Evolutionary conservation across 1,140 invertebrate species (phyloP).

Genomic region (Caenorhabditis brenneri): DNA sequence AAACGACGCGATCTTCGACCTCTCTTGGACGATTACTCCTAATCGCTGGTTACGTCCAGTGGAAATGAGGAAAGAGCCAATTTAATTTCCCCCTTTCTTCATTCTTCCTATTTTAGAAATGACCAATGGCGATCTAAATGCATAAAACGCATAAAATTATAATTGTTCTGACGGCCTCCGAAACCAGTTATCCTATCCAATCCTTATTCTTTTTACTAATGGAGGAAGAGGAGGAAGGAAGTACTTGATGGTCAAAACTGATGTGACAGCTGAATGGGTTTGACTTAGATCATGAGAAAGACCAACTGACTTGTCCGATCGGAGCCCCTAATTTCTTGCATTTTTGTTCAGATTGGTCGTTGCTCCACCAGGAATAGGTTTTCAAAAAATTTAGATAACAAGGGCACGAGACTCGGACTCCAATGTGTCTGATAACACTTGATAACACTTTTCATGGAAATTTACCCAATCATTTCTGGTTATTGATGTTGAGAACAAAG

Average conservation of each 20-base stretch:
- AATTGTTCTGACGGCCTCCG: background rate
- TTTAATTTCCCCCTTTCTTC: background rate
- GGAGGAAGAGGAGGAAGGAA: background rate
- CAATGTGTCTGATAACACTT: background rate
- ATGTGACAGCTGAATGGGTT: slow-evolving; percentile 1
- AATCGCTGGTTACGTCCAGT: background rate
- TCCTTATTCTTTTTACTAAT: background rate
- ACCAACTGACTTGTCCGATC: background rate
- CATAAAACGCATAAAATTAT: slow-evolving; percentile 31
- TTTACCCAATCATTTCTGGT: background rate
- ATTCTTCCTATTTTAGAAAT: background rate
- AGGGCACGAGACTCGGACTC: background rate
- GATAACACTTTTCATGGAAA: background rate
- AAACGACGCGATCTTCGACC: background rate
- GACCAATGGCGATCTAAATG: background rate
- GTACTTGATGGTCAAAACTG: background rate
- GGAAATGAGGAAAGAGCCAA: slow-evolving; percentile 15
- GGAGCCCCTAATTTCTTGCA: background rate
- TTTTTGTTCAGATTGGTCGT: no score
- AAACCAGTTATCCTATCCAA: background rate
- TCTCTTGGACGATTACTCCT: background rate
- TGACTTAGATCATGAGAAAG: background rate
- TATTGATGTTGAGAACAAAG: background rate
- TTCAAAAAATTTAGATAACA: background rate
- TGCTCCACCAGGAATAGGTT: background rate